Evolutionary conservation across 2,113 vertebrate genomes (phyloP).

Genomic region (Tympanuchus pallidicinctus): DNA sequence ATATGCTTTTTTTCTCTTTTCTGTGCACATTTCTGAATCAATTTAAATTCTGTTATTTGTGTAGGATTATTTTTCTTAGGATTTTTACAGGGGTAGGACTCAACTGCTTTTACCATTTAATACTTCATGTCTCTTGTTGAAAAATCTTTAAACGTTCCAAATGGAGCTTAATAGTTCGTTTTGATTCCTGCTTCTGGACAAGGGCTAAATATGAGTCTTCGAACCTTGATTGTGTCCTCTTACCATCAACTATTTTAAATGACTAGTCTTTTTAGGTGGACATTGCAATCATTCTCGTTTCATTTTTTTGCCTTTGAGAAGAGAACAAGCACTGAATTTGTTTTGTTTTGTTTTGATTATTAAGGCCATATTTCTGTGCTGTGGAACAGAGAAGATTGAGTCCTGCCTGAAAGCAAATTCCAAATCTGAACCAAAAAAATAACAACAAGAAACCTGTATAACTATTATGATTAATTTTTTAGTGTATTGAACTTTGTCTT

Average conservation of each 20-base stretch:
- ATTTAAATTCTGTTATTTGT: conserved; percentile 10
- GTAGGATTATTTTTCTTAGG: conserved; percentile 22
- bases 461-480: not conserved
- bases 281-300: not conserved
- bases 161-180: conserved; percentile 56
- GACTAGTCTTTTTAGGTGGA: not conserved
- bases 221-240: conserved; percentile 59
- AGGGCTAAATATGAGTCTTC: conserved; percentile 65
- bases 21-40: conserved; percentile 1
- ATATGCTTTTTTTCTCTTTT: not conserved
- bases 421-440: not conserved
- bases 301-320: not conserved
- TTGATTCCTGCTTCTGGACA: conserved; percentile 69
- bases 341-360: not conserved
- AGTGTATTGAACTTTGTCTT: not conserved
- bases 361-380: not conserved
- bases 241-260: conserved; percentile 4
- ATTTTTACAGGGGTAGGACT: conserved; percentile 45
- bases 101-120: conserved; percentile 63
- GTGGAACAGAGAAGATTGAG: not conserved
- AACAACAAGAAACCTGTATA: fast-evolving
- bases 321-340: not conserved
- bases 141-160: conserved; percentile 70
- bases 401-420: not conserved
- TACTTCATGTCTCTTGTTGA: conserved; percentile 52